These are phyloP conservation scores for Cylloceria caligata DNA, from an alignment of 2,888 invertebrate species.

Conservation along the genomic window DNA sequence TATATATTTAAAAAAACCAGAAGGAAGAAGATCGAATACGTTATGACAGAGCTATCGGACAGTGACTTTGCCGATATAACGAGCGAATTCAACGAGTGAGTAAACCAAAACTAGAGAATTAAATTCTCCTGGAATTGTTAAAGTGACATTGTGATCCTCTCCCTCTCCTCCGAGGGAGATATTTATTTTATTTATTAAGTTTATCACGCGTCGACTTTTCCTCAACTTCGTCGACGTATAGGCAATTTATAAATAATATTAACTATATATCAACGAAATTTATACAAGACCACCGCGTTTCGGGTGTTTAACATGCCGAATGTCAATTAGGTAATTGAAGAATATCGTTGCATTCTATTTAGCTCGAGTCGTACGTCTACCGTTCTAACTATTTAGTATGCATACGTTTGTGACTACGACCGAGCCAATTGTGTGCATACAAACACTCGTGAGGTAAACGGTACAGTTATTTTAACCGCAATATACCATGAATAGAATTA, in stretches of 20 bases:
- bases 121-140: constrained; percentile 57
- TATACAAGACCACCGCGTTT: constrained; percentile 42
- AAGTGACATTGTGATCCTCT: constrained; percentile 67
- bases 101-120: constrained; percentile 38
- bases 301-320: constrained; percentile 53
- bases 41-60: constrained; percentile 63
- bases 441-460: neutral
- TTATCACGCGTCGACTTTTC: constrained; percentile 43
- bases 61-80: constrained; percentile 11
- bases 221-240: constrained; percentile 41
- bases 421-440: neutral
- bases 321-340: constrained; percentile 67
- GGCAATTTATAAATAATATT: constrained; percentile 46
- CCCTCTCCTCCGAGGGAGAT: constrained; percentile 44
- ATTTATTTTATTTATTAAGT: constrained; percentile 65
- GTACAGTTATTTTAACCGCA: neutral
- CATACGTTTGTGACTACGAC: neutral
- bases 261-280: constrained; percentile 46
- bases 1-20: neutral
- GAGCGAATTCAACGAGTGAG: constrained; percentile 42
- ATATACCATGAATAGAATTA: neutral
- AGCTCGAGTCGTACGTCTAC: constrained; percentile 15
- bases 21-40: constrained; percentile 34
- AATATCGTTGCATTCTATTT: constrained; percentile 60
- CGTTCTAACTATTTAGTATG: neutral